Conservation (phyloP, 1,140 invertebrate species). For the Drusus annulatus region DNA sequence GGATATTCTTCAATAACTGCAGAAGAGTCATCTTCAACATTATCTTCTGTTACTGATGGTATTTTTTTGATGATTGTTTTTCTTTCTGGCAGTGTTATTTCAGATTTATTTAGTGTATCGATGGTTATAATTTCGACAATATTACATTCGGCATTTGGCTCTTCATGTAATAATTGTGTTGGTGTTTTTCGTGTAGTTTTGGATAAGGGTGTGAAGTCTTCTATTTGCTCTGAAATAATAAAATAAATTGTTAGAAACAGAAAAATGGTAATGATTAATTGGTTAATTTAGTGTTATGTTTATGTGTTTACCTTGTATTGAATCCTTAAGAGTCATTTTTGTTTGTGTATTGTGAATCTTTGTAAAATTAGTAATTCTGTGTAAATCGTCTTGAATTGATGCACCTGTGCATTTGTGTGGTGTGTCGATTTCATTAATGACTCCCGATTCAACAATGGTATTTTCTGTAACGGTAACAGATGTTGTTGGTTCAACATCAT, state of each 20-base stretch:
- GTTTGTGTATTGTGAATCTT: constrained; percentile 63
- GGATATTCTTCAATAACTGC: background rate
- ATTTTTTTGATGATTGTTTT: constrained; percentile 11
- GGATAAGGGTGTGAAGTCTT: constrained; percentile 41
- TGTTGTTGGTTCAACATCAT: background rate
- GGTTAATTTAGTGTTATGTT: constrained; percentile 5
- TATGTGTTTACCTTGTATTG: constrained; percentile 61
- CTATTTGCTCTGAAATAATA: constrained; percentile 19
- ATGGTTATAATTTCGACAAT: constrained; percentile 57
- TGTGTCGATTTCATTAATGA: constrained; percentile 61
- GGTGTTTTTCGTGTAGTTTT: constrained; percentile 62
- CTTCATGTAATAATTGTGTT: constrained; percentile 70
- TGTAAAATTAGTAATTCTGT: constrained; percentile 61
- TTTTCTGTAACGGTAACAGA: background rate
- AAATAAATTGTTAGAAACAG: background rate
- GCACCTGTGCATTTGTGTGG: constrained; percentile 65
- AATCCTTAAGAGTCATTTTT: constrained; percentile 65
- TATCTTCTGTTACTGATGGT: background rate
- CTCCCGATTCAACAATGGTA: background rate
- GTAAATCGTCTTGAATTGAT: constrained; percentile 62
- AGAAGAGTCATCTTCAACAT: background rate
- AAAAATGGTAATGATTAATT: background rate
- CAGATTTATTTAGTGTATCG: constrained; percentile 43
- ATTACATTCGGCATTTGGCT: constrained; percentile 64
- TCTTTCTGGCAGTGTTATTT: constrained; percentile 38